Conservation (phyloP, 2,113 vertebrate genomes). For the Lepus americanus region DNA sequence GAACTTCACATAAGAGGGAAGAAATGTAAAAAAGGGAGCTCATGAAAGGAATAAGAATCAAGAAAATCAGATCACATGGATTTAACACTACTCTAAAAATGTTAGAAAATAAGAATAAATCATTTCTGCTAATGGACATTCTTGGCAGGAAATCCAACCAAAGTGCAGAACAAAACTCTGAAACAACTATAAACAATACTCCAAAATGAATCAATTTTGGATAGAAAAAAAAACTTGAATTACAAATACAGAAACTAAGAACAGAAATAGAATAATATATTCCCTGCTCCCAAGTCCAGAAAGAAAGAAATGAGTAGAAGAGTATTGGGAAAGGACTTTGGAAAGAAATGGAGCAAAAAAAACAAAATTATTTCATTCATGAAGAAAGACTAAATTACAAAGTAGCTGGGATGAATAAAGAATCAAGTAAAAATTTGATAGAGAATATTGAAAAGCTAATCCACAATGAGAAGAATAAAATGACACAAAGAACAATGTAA, state of each 20-base stretch:
- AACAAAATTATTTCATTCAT: not conserved
- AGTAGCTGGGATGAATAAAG: not conserved
- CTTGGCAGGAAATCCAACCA: not conserved
- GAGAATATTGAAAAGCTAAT: not conserved
- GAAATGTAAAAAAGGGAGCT: not conserved
- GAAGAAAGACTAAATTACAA: slow-evolving; percentile 18
- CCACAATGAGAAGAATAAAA: not conserved
- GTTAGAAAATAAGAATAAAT: not conserved
- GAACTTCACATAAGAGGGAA: not conserved
- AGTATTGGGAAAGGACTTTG: not conserved
- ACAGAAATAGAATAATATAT: not conserved
- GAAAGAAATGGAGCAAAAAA: not conserved
- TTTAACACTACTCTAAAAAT: not conserved
- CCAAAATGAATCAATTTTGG: not conserved
- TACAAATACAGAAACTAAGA: not conserved
- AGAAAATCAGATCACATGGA: not conserved
- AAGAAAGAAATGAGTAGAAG: slow-evolving; percentile 9
- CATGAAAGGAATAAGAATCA: not conserved
- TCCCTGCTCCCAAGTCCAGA: not conserved
- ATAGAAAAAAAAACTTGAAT: not conserved
- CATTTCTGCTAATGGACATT: not conserved
- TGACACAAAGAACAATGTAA: not conserved
- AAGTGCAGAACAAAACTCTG: not conserved
- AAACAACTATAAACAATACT: not conserved
- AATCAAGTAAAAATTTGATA: not conserved